Evolutionary conservation across 2,888 invertebrate genomes (phyloP).

Genomic region (Nephrocerus scutellatus): DNA sequence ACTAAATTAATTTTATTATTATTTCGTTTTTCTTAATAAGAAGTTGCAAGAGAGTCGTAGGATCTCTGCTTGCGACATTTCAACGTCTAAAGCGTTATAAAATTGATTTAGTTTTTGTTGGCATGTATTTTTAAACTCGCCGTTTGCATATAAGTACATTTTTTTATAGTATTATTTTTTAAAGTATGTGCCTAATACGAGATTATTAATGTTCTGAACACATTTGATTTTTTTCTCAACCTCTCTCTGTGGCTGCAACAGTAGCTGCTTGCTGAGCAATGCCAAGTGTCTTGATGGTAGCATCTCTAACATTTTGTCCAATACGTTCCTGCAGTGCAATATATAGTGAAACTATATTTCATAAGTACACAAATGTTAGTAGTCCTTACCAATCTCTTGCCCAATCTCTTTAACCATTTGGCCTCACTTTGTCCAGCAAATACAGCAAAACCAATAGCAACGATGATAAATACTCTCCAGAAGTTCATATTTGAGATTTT

Average conservation of each 20-base stretch:
- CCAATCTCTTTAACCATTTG: slow-evolving; percentile 23
- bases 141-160: too few relatives aligned
- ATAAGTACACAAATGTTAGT: background rate
- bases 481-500: slow-evolving; percentile 26
- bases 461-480: slow-evolving; percentile 23
- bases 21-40: too few relatives aligned
- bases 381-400: slow-evolving; percentile 28
- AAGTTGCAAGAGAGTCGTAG: too few relatives aligned
- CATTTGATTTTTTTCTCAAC: slow-evolving; percentile 9
- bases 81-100: too few relatives aligned
- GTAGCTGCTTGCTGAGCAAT: slow-evolving; percentile 29
- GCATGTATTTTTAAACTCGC: too few relatives aligned
- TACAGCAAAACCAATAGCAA: slow-evolving; percentile 11
- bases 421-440: slow-evolving; percentile 19
- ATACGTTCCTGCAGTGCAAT: slow-evolving; percentile 24
- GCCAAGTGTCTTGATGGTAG: slow-evolving; percentile 25
- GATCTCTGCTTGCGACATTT: too few relatives aligned
- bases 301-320: slow-evolving; percentile 29
- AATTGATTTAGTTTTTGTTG: too few relatives aligned
- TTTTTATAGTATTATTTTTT: too few relatives aligned
- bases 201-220: too few relatives aligned
- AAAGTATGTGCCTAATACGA: too few relatives aligned
- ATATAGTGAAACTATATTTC: background rate
- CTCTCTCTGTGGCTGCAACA: slow-evolving; percentile 26
- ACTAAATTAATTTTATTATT: too few relatives aligned